Evolutionary conservation across 2,888 invertebrate species (phyloP), one percentile per base, ranked within the genome.

Genomic region (Microchrysa polita): DNA sequence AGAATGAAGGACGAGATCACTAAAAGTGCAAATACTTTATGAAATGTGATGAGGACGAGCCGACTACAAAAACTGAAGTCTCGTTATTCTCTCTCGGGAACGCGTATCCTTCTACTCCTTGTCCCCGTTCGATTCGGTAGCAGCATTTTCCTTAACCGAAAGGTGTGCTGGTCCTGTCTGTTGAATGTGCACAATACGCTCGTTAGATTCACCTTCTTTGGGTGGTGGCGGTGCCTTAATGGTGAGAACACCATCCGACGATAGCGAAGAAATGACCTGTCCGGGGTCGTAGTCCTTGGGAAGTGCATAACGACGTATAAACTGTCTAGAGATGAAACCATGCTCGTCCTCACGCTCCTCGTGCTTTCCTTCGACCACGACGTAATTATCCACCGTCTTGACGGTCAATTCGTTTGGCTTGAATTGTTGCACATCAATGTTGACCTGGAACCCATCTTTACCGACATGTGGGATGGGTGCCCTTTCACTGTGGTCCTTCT

Each of bases 321-420:
- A 94, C 82, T 94, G 94, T 18, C 94, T 88, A 5, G 93, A 92
- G 72, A 95, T 90, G 82, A 86, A 90, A 0, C 92, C 93, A 78
- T 91, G 90, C 52, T 90, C 89, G 77, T 93, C 91, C n/a, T 88
- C 87, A 76, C 88, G 88, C 78, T 91, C 91, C 80, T 90, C 90
- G 80, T 91, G 91, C 79, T 89, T 90, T 5, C 89, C 93, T 80
- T 92, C 90, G n/a, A 90, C 87, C 2, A 90, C 82, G 10, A 91
- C 87, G 53, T 85, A 86, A 78, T 88, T 88, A 75, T 90, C 87
- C 77, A 87, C 85, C 73, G 91, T 87, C 84, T 92, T 93, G 61
- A 93, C 87, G 55, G 89, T 86, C 27, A 92, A 87, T 82, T 92
- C 92, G 52, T 88, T 88, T 0, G 91, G 91, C 53, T 88, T 84